A percentile compares a stretch with the other conserved stretches of the same genome.
Evolutionary conservation across 2,888 invertebrate genomes (phyloP).

Genomic region (Morpho helenor): DNA sequence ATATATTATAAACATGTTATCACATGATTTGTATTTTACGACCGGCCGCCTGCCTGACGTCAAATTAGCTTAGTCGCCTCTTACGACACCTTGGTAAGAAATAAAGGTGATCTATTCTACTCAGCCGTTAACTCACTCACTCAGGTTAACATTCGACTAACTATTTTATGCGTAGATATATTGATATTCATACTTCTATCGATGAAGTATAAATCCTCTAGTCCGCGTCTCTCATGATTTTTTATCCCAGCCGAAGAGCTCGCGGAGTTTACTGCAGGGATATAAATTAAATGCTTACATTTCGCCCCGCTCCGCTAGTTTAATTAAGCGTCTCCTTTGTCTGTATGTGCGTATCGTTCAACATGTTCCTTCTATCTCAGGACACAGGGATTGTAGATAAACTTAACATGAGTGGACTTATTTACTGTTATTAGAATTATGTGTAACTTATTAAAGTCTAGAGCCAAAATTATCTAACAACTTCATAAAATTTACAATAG

Average conservation of each 20-base stretch:
- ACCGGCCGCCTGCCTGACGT: too few species aligned
- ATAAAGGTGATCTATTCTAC: too few species aligned
- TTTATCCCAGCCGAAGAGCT: conserved; percentile 49
- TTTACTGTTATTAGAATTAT: conserved; percentile 6
- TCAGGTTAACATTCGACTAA: too few species aligned
- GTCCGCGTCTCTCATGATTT: conserved; percentile 36
- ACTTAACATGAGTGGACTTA: conserved; percentile 14
- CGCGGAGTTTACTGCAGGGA: conserved; percentile 76
- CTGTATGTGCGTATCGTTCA: conserved; percentile 72
- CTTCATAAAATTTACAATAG: too few species aligned
- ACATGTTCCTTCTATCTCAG: conserved; percentile 59
- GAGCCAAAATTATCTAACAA: too few species aligned
- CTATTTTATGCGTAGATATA: too few species aligned
- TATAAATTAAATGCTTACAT: conserved; percentile 79
- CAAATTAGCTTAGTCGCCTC: too few species aligned
- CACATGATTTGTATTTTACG: too few species aligned
- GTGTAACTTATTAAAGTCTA: background rate
- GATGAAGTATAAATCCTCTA: background rate
- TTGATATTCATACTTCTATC: background rate
- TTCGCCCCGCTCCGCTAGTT: conserved; percentile 74
- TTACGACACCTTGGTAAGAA: too few species aligned
- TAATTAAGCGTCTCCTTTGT: conserved; percentile 76
- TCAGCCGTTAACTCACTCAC: too few species aligned
- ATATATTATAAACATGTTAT: too few species aligned
- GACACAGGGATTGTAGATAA: conserved; percentile 23